phyloP scores from a whole-genome alignment of 2,797 vertebrate genomes.

The Anas flavirostris region DNA sequence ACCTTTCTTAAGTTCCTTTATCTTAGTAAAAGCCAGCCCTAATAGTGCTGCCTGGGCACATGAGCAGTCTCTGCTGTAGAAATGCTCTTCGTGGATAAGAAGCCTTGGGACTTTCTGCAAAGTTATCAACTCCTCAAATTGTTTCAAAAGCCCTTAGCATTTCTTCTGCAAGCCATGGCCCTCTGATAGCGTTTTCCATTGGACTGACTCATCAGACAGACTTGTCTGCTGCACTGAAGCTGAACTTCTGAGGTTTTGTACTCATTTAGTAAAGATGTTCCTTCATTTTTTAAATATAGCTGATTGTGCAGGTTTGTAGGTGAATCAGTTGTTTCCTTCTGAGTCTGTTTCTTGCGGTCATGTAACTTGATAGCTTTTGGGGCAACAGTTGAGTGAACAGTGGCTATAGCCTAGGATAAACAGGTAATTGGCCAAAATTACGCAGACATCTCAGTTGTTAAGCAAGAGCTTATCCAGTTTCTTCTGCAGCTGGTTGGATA shows the following conservation, averaged over 20 bases:
- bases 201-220: background rate
- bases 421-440: background rate
- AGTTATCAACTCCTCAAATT: background rate
- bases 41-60: no score
- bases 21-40: background rate
- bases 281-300: background rate
- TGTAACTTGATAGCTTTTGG: background rate
- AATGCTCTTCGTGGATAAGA: background rate
- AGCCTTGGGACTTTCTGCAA: background rate
- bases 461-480: constrained; percentile 26
- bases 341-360: background rate
- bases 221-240: background rate
- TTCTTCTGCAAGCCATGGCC: background rate
- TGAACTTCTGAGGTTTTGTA: background rate
- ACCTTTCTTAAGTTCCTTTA: background rate
- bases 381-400: background rate
- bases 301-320: background rate
- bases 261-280: background rate
- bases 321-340: background rate
- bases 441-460: constrained; percentile 24
- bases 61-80: background rate
- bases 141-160: background rate
- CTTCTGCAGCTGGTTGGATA: constrained; percentile 40
- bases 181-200: background rate
- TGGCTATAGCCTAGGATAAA: background rate